A percentile compares a stretch with the other conserved stretches of the same genome.
These are phyloP conservation scores for Nettapus auritus DNA, from an alignment of 2,113 vertebrate genomes.

Conservation along the genomic window DNA sequence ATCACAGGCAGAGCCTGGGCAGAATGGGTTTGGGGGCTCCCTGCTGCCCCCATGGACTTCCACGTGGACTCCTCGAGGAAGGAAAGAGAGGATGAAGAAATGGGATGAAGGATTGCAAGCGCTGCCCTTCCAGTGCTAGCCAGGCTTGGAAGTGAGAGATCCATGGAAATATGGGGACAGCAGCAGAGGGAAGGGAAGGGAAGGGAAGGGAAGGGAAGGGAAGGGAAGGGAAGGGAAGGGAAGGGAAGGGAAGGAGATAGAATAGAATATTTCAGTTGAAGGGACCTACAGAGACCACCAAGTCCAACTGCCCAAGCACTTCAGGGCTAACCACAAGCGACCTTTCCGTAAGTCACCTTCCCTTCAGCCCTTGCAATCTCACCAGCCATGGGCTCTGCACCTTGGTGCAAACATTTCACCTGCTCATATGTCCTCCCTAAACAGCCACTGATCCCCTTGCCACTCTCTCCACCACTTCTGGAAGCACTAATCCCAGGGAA, in stretches of 20 bases:
- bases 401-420: not conserved
- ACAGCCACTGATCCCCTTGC: not conserved
- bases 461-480: not conserved
- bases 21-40: not conserved
- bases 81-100: not conserved
- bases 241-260: too few relatives aligned
- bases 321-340: too few relatives aligned
- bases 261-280: too few relatives aligned
- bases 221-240: too few relatives aligned
- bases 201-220: too few relatives aligned
- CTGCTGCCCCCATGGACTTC: not conserved
- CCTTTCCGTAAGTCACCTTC: not conserved
- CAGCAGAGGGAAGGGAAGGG: not conserved
- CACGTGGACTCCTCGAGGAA: too few relatives aligned
- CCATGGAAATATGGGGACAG: not conserved
- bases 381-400: not conserved
- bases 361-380: not conserved
- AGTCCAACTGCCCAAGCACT: too few relatives aligned
- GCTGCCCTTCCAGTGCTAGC: accelerated
- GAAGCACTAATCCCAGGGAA: not conserved
- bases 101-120: accelerated
- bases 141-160: not conserved
- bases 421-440: not conserved
- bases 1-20: too few relatives aligned
- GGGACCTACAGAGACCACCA: too few relatives aligned